Conservation (phyloP, 2,888 invertebrate genomes). For the Hylaea fasciaria region DNA sequence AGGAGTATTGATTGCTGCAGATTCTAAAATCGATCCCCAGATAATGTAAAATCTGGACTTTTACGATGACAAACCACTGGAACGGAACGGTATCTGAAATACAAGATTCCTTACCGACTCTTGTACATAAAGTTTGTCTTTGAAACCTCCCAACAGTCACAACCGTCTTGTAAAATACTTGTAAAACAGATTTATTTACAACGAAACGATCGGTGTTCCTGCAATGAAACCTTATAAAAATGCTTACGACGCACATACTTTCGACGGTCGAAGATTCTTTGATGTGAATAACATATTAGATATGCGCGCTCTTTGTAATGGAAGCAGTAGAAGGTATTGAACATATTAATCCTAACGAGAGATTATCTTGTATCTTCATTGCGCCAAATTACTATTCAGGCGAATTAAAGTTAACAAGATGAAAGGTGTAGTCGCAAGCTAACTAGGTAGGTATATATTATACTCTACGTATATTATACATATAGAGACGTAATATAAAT, state of each 20-base stretch:
- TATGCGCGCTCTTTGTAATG: no score
- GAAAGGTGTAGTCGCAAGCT: no score
- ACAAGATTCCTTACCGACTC: background rate
- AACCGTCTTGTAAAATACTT: constrained; percentile 14
- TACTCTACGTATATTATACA: no score
- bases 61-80: background rate
- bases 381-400: no score
- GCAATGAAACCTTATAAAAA: constrained; percentile 14
- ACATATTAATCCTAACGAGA: no score
- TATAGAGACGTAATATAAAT: no score
- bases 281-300: no score
- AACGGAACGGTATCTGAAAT: background rate
- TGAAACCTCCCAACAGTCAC: background rate
- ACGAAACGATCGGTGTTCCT: constrained; percentile 5
- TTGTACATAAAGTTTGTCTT: background rate
- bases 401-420: no score
- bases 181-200: constrained; percentile 11
- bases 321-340: no score
- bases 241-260: constrained; percentile 7
- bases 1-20: constrained; percentile 40
- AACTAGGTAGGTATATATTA: no score
- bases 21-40: constrained; percentile 29
- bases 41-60: background rate
- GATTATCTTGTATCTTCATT: no score
- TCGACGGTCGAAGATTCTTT: no score